A percentile compares a stretch with the other conserved stretches of the same genome.
Evolutionary conservation across 2,797 vertebrate genomes (phyloP).

Genomic region (Ammospiza maritima): DNA sequence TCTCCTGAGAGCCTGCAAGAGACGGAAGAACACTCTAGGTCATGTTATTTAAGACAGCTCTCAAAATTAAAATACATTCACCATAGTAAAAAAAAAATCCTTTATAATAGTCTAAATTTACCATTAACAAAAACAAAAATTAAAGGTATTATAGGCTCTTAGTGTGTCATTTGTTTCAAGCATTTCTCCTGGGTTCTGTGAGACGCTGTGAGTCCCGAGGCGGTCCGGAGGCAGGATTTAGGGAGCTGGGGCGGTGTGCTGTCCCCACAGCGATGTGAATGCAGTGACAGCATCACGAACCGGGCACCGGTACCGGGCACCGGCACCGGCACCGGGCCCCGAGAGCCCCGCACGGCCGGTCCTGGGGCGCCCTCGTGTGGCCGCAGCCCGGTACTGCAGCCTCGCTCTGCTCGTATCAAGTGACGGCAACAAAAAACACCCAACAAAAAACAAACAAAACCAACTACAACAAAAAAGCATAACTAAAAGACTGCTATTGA

Average conservation of each 20-base stretch:
- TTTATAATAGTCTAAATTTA: not conserved
- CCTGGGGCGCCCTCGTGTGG: conserved; percentile 73
- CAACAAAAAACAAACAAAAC: not conserved
- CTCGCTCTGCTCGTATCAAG: not conserved
- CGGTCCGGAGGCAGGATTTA: not conserved
- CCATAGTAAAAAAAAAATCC: not conserved
- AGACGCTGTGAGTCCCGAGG: not conserved
- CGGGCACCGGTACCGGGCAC: not conserved
- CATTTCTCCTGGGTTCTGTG: not conserved
- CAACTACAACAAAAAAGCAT: not conserved
- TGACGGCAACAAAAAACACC: not conserved
- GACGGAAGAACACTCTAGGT: not conserved
- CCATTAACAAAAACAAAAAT: not conserved
- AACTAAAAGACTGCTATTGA: not conserved
- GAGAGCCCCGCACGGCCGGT: not conserved
- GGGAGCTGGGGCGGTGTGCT: not conserved
- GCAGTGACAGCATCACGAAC: not conserved
- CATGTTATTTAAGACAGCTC: not conserved
- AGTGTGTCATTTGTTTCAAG: not conserved
- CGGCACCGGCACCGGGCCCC: no score
- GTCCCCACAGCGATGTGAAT: not conserved
- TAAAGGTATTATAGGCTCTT: not conserved
- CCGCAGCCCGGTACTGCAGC: not conserved
- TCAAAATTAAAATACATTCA: not conserved
- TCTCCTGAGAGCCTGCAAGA: not conserved